Base-by-base conservation (phyloP, 2,797 vertebrate genomes). In the Lagorchestes hirsutus region DNA sequence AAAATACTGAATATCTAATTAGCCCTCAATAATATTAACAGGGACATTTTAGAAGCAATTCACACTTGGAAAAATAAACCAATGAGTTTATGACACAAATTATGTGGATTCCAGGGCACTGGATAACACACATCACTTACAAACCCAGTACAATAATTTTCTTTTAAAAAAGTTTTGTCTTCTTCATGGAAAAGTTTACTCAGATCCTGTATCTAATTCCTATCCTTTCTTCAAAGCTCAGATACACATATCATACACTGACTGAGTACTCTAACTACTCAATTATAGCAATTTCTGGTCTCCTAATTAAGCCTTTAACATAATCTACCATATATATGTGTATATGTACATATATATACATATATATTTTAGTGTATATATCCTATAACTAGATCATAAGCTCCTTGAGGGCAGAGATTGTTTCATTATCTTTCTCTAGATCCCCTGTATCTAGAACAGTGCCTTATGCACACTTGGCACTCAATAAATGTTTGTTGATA, bases 1-100 rank as follows among this genome's bases (percentile, higher is more conserved):
- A 93, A 97, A 97, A 58, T 58, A 62, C 91, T 97, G 97, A 94
- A 27, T n/a, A 46, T 11, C 96, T 92, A 58, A 92, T 87, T 87
- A 87, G 40, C 74, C 74, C 74, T 87, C 40, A 92, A 90, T 11
- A 2, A 55, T 91, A 93, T 54, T 87, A 96, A 74, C 40, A 90
- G 24, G n/a, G 87, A 87, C 29, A 91, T 74, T 96, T 91, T 96
- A 92, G 22, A 8, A 92, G 87, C 82, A 92, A 95, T 90, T 95
- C 55, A 96, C 16, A 67, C 1, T 92, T 94, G 29, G 27, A 87
- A 91, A 93, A 87, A 87, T 97, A 90, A 59, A 94, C 54, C 87
- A 93, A 93, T 58, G 94, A 95, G 55, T 82, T 40, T 56, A 59
- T 74, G 92, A 92, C 11, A 94, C 90, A 27, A 94, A 90, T 59